Conservation (phyloP, 2,113 vertebrate genomes). For the Etia nguti region DNA sequence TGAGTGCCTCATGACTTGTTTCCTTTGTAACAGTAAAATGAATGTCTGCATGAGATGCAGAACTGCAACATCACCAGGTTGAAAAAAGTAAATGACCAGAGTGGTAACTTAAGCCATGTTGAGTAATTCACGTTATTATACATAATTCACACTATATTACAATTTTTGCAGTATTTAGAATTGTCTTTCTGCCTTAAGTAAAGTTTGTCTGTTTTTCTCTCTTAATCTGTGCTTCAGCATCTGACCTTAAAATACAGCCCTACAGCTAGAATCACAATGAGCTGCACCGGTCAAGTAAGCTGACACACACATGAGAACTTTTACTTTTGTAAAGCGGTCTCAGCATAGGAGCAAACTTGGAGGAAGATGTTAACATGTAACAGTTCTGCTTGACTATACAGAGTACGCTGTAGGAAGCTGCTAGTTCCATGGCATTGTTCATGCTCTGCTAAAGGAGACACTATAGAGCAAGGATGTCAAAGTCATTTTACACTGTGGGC, state of each 20-base stretch:
- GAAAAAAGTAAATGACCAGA: background rate
- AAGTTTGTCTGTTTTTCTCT: background rate
- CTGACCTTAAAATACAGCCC: background rate
- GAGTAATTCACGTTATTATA: background rate
- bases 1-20: fast-evolving
- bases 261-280: background rate
- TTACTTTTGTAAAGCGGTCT: background rate
- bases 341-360: background rate
- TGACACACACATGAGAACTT: background rate
- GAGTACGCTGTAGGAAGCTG: background rate
- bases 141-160: background rate
- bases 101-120: background rate
- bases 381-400: background rate
- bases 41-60: background rate
- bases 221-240: background rate
- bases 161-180: background rate
- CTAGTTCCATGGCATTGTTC: background rate
- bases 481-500: background rate
- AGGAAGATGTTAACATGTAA: background rate
- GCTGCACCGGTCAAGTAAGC: background rate
- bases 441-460: background rate
- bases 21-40: background rate
- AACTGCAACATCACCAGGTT: fast-evolving
- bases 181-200: background rate
- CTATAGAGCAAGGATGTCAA: background rate